Evolutionary conservation across 1,140 invertebrate species (phyloP).

Genomic region (Drosophila auraria): DNA sequence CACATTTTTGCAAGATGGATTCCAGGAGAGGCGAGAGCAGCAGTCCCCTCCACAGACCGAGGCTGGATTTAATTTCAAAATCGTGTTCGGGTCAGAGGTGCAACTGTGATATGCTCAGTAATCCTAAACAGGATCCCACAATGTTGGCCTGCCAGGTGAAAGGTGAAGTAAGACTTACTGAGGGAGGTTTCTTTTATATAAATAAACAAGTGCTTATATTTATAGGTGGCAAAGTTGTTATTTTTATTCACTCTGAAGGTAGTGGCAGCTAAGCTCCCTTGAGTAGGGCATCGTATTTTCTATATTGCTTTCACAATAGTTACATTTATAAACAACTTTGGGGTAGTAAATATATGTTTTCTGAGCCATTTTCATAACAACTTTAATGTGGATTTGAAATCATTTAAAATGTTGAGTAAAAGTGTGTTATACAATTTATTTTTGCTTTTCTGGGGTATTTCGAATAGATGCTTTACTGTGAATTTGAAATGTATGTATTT

Average conservation of each 20-base stretch:
- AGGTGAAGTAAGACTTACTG: conserved; percentile 17
- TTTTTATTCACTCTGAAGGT: background rate
- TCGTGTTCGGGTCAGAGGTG: conserved; percentile 32
- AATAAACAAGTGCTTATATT: conserved; percentile 6
- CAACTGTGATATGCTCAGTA: conserved; percentile 34
- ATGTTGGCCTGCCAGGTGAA: conserved; percentile 10
- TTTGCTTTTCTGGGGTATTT: too few relatives aligned
- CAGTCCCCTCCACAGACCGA: background rate
- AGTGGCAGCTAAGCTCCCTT: too few relatives aligned
- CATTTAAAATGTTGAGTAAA: too few relatives aligned
- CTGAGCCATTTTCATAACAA: too few relatives aligned
- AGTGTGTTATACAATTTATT: too few relatives aligned
- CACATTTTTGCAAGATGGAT: conserved; percentile 36
- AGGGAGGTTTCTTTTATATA: background rate
- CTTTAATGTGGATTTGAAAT: background rate
- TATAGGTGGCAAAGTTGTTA: background rate
- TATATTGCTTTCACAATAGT: background rate
- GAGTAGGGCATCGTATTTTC: background rate
- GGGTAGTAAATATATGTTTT: background rate
- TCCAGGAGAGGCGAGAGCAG: background rate
- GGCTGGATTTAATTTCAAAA: conserved; percentile 40
- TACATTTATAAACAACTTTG: background rate
- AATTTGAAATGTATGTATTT: too few relatives aligned
- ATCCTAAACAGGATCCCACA: conserved; percentile 22
- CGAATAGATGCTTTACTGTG: too few relatives aligned